Percentiles rank a stretch among this genome's conserved stretches.
Evolutionary conservation across 2,888 invertebrate species (phyloP).

Genomic region (Drosophila yooni): DNA sequence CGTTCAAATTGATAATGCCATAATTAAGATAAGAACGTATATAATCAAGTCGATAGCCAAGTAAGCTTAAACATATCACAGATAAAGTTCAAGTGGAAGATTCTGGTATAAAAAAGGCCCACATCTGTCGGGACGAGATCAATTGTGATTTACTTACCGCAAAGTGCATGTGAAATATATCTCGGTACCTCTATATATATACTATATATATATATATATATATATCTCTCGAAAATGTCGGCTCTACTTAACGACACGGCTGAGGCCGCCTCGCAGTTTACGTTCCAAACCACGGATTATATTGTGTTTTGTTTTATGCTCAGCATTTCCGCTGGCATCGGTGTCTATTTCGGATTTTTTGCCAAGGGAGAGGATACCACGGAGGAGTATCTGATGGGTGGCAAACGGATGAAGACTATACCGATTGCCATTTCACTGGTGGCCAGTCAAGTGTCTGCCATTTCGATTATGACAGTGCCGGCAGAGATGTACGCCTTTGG

Average conservation of each 20-base stretch:
- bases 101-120: slow-evolving; percentile 24
- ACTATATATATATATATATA: not conserved
- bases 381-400: slow-evolving; percentile 87
- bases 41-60: slow-evolving; percentile 23
- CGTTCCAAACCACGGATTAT: slow-evolving; percentile 85
- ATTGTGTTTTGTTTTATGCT: slow-evolving; percentile 86
- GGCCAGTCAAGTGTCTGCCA: slow-evolving; percentile 87
- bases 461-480: slow-evolving; percentile 86
- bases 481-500: slow-evolving; percentile 86
- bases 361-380: slow-evolving; percentile 85
- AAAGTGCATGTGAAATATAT: slow-evolving; percentile 14
- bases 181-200: not conserved
- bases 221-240: slow-evolving; percentile 39
- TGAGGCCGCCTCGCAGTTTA: slow-evolving; percentile 57
- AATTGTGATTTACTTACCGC: slow-evolving; percentile 25
- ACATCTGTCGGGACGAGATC: not conserved
- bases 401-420: slow-evolving; percentile 86
- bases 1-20: slow-evolving; percentile 15
- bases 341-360: slow-evolving; percentile 87
- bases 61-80: not conserved
- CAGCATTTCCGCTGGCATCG: slow-evolving; percentile 86
- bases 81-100: slow-evolving; percentile 5
- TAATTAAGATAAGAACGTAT: slow-evolving; percentile 37
- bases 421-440: slow-evolving; percentile 88
- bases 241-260: slow-evolving; percentile 42